phyloP scores from a whole-genome alignment of 2,888 invertebrate genomes.

The Hirtodrosophila cameraria region DNA sequence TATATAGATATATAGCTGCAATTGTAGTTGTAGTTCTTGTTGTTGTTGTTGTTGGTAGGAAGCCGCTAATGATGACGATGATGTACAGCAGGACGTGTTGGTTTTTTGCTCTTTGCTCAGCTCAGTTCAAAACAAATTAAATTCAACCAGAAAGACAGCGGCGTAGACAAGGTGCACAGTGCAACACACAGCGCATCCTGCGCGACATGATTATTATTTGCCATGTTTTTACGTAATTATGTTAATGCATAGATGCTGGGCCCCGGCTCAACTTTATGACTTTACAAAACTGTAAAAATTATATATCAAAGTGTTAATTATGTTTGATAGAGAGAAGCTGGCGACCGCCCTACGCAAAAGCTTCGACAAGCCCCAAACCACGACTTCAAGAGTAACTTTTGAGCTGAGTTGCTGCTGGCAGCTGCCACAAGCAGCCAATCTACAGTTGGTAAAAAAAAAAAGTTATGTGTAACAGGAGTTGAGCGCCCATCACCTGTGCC shows the following conservation, averaged over 20 bases:
- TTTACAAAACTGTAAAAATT: slow-evolving; percentile 63
- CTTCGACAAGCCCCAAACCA: slow-evolving; percentile 15
- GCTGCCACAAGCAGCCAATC: slow-evolving; percentile 42
- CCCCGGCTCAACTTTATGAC: slow-evolving; percentile 40
- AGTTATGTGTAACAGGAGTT: slow-evolving; percentile 12
- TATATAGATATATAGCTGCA: slow-evolving; percentile 4
- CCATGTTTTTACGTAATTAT: slow-evolving; percentile 70
- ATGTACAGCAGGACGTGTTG: slow-evolving; percentile 77
- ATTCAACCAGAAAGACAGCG: slow-evolving; percentile 60
- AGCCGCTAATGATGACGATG: slow-evolving; percentile 78
- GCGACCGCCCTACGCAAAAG: too few relatives aligned
- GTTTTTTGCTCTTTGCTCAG: slow-evolving; percentile 65
- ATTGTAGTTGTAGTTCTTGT: slow-evolving; percentile 18
- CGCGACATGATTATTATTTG: slow-evolving; percentile 65
- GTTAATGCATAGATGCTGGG: slow-evolving; percentile 68
- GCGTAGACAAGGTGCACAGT: background rate
- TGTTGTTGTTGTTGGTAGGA: slow-evolving; percentile 50
- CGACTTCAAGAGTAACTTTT: slow-evolving; percentile 25
- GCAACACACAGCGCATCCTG: slow-evolving; percentile 53
- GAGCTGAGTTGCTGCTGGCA: slow-evolving; percentile 35
- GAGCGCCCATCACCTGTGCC: slow-evolving; percentile 54
- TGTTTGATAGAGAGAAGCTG: slow-evolving; percentile 37
- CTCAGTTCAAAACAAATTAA: slow-evolving; percentile 71
- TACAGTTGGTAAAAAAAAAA: slow-evolving; percentile 11
- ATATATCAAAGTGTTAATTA: slow-evolving; percentile 77